These are phyloP conservation scores for Circaetus gallicus DNA, from an alignment of 2,113 vertebrate genomes.

Conservation along the genomic window DNA sequence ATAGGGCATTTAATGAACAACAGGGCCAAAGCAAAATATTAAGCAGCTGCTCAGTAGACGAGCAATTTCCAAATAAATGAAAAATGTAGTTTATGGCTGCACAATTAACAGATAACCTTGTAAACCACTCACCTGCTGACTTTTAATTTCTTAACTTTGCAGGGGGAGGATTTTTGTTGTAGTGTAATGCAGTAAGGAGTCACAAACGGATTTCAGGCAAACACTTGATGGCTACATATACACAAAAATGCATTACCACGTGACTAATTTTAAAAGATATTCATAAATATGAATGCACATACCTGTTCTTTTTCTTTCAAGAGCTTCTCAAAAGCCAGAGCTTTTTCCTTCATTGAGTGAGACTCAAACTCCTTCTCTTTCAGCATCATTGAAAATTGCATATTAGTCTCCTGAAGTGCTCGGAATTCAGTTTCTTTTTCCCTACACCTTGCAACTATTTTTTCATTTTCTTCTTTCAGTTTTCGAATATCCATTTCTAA, in stretches of 20 bases:
- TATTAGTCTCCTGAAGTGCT: slow-evolving; percentile 94
- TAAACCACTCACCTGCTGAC: background rate
- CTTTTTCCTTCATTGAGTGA: slow-evolving; percentile 86
- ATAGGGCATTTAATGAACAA: background rate
- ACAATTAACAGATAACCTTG: background rate
- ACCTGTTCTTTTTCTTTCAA: slow-evolving; percentile 95
- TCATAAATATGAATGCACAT: background rate
- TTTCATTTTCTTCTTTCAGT: slow-evolving; percentile 93
- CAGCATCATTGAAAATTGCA: slow-evolving; percentile 94
- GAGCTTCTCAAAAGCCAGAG: slow-evolving; percentile 88
- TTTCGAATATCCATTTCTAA: slow-evolving; percentile 88
- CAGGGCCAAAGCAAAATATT: background rate
- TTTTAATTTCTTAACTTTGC: background rate
- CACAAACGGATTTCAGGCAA: background rate
- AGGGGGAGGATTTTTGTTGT: background rate
- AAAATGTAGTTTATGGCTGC: background rate
- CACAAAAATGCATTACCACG: background rate
- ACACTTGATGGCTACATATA: background rate
- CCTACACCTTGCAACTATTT: slow-evolving; percentile 72
- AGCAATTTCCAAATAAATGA: background rate
- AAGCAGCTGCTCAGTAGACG: background rate
- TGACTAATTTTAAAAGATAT: background rate
- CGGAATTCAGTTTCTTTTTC: slow-evolving; percentile 93
- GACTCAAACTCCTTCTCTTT: slow-evolving; percentile 93
- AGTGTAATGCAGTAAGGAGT: background rate